Evolutionary conservation across 2,888 invertebrate genomes (phyloP).

Genomic region (Heliconius cydno): DNA sequence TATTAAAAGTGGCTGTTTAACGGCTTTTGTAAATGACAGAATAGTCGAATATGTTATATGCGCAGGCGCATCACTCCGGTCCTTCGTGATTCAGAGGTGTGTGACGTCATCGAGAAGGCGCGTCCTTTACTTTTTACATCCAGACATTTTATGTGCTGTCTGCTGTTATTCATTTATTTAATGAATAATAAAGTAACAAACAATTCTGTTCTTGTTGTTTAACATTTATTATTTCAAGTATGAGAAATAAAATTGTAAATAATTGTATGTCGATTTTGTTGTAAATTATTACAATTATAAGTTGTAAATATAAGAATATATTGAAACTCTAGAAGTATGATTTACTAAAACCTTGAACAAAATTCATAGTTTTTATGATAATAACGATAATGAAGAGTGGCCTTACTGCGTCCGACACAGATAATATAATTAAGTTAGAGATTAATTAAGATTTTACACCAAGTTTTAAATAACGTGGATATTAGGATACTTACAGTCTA

Average conservation of each 20-base stretch:
- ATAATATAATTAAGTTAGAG: constrained; percentile 59
- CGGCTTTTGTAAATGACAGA: constrained; percentile 55
- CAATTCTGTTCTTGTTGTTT: neutral
- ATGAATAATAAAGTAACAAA: constrained; percentile 18
- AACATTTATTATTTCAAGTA: neutral
- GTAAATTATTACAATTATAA: constrained; percentile 1
- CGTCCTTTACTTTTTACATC: constrained; percentile 62
- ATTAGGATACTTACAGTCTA: neutral
- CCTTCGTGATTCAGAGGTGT: constrained; percentile 67
- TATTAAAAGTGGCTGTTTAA: constrained; percentile 44
- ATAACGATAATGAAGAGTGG: constrained; percentile 74
- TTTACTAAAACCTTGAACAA: constrained; percentile 72
- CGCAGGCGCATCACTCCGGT: constrained; percentile 64
- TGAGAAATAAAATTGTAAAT: neutral
- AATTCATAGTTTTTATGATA: constrained; percentile 67
- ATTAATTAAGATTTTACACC: constrained; percentile 48
- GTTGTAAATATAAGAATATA: neutral
- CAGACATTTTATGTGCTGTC: constrained; percentile 46
- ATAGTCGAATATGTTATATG: constrained; percentile 61
- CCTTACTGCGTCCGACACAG: constrained; percentile 77
- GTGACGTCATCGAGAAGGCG: constrained; percentile 73
- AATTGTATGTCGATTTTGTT: neutral
- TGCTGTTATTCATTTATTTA: constrained; percentile 30
- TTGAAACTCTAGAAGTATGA: constrained; percentile 47
- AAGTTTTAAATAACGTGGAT: constrained; percentile 17